These are phyloP conservation scores for Chelonia mydas DNA, from an alignment of 2,797 vertebrate genomes.

Conservation along the genomic window DNA sequence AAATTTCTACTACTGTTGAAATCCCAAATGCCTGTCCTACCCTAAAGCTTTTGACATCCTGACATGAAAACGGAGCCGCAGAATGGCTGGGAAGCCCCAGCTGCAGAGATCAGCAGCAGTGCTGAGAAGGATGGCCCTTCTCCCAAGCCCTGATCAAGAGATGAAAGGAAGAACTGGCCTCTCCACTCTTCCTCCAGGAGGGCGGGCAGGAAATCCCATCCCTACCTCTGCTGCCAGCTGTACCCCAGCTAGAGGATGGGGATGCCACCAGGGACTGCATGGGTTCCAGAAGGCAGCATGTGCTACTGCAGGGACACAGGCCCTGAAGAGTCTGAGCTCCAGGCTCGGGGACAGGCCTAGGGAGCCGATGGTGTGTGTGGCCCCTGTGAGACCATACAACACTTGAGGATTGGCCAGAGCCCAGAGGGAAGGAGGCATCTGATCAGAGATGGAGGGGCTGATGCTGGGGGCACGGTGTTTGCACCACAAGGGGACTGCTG, in stretches of 20 bases:
- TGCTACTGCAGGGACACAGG: neutral
- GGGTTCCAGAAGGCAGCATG: neutral
- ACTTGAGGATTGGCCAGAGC: neutral
- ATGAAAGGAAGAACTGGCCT: neutral
- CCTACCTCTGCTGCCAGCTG: neutral
- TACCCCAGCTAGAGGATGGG: neutral
- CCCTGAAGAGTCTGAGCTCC: neutral
- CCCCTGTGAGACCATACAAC: neutral
- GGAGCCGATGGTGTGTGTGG: too few species aligned
- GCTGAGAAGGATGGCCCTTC: neutral
- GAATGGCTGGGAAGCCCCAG: neutral
- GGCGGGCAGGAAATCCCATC: accelerated
- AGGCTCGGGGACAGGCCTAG: neutral
- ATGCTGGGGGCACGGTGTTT: neutral
- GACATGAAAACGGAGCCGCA: neutral
- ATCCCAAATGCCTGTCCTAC: accelerated
- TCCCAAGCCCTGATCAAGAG: neutral
- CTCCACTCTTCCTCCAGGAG: neutral
- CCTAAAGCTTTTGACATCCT: neutral
- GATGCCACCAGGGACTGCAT: neutral
- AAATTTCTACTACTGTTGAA: neutral
- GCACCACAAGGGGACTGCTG: neutral
- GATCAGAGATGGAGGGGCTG: neutral
- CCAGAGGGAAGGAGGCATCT: neutral
- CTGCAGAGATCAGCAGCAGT: neutral